phyloP scores from a whole-genome alignment of 2,888 invertebrate genomes.

The Diploptera punctata region DNA sequence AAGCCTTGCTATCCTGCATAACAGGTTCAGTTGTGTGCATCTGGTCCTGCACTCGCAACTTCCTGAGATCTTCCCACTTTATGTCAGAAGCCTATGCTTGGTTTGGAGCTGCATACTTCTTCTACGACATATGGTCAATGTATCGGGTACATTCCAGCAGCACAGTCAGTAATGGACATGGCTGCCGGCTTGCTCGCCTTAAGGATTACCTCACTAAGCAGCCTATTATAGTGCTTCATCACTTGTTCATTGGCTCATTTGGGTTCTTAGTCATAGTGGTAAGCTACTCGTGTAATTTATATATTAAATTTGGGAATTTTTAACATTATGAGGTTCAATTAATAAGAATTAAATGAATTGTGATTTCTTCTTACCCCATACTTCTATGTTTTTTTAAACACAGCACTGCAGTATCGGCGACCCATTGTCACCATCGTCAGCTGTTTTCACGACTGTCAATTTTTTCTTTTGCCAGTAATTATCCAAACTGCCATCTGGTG shows the following conservation, averaged over 20 bases:
- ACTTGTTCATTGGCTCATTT: conserved; percentile 76
- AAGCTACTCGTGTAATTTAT: no score
- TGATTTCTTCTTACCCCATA: no score
- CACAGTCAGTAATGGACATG: conserved; percentile 32
- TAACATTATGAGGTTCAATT: no score
- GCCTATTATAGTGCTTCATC: conserved; percentile 76
- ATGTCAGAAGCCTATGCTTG: conserved; percentile 79
- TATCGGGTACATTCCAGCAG: conserved; percentile 66
- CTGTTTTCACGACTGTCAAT: no score
- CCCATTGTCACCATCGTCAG: no score
- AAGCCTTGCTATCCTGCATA: conserved; percentile 70
- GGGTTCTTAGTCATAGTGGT: conserved; percentile 77
- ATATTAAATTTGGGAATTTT: no score
- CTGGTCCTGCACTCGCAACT: conserved; percentile 72
- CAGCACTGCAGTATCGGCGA: no score
- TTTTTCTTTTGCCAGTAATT: no score
- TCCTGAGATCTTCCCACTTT: conserved; percentile 72
- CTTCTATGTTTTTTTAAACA: no score
- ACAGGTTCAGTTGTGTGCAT: conserved; percentile 70
- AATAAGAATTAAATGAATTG: no score
- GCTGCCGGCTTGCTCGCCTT: conserved; percentile 30
- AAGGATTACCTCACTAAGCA: conserved; percentile 59
- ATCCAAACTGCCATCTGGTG: no score
- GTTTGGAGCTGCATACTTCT: conserved; percentile 81
- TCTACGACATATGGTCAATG: conserved; percentile 84